Percentiles rank a stretch among this genome's conserved stretches.
These are phyloP conservation scores for Mythimna albipuncta DNA, from an alignment of 2,888 invertebrate species.

Conservation along the genomic window DNA sequence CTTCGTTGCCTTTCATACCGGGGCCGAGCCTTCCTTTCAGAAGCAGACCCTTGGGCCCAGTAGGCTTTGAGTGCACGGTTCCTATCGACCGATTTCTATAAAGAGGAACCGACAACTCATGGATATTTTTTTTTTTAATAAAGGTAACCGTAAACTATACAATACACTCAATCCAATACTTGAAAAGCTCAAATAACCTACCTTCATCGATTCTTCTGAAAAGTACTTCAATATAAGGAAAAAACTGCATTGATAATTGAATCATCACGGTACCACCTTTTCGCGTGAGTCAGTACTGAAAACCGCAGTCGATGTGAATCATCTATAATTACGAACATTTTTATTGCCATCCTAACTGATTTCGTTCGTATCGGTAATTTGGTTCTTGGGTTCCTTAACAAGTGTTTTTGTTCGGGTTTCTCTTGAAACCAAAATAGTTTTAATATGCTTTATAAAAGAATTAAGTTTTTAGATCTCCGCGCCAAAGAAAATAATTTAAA, in stretches of 20 bases:
- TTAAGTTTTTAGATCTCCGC: too few species aligned
- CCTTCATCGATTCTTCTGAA: slow-evolving; percentile 14
- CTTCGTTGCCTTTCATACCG: too few species aligned
- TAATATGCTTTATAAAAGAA: neutral
- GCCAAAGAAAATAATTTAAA: neutral
- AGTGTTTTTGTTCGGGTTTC: neutral
- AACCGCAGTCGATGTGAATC: slow-evolving; percentile 61
- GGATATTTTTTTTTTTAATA: too few species aligned
- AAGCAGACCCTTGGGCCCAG: too few species aligned
- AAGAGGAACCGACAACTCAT: too few species aligned
- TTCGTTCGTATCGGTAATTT: slow-evolving; percentile 59
- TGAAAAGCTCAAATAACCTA: neutral
- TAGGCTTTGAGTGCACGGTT: too few species aligned
- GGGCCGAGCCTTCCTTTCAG: too few species aligned
- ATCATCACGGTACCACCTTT: slow-evolving; percentile 59
- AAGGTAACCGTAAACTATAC: neutral
- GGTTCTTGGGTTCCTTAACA: slow-evolving; percentile 28
- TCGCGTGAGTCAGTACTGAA: slow-evolving; percentile 54
- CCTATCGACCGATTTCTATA: too few species aligned
- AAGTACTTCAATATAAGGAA: slow-evolving; percentile 32
- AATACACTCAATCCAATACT: neutral
- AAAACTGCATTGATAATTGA: slow-evolving; percentile 63
- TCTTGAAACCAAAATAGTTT: neutral
- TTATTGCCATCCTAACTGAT: slow-evolving; percentile 59
- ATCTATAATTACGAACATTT: slow-evolving; percentile 59